Percentiles rank a stretch among this genome's conserved stretches.
Conservation (phyloP, 2,888 invertebrate genomes). For the Elgonia sp. region DNA sequence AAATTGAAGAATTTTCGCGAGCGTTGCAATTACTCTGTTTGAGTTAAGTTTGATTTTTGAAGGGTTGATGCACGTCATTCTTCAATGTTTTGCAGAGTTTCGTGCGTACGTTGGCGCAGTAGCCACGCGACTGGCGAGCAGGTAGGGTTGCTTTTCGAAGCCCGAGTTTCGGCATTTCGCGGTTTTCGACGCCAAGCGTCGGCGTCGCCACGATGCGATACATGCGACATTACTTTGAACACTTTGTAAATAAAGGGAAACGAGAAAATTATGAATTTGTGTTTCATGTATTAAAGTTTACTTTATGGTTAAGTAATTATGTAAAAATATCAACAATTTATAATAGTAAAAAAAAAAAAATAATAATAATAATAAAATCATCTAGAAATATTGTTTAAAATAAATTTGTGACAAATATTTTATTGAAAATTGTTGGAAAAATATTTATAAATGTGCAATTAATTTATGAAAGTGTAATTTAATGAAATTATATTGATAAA, state of each 20-base stretch:
- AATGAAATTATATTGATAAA: no score
- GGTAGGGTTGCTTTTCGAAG: slow-evolving; percentile 82
- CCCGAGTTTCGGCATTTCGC: slow-evolving; percentile 82
- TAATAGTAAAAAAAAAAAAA: no score
- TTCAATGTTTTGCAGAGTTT: slow-evolving; percentile 74
- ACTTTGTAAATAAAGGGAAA: slow-evolving; percentile 44
- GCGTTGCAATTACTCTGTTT: slow-evolving; percentile 13
- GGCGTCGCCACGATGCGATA: slow-evolving; percentile 83
- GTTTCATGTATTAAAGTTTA: no score
- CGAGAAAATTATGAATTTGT: no score
- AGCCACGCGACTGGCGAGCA: slow-evolving; percentile 85
- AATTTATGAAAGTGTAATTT: no score
- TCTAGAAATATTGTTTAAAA: no score
- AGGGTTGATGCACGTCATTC: slow-evolving; percentile 57
- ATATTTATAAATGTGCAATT: no score
- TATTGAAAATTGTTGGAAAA: no score
- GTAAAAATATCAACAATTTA: neutral
- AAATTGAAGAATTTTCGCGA: neutral
- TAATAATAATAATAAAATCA: no score
- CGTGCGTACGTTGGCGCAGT: slow-evolving; percentile 84
- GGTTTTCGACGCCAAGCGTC: slow-evolving; percentile 84
- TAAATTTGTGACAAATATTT: no score
- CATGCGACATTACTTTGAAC: slow-evolving; percentile 80
- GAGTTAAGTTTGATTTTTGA: slow-evolving; percentile 34
- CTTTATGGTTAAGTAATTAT: slow-evolving; percentile 4